Percentiles rank a stretch among this genome's conserved stretches.
These are phyloP conservation scores for Drosophila merina DNA, from an alignment of 2,888 invertebrate species.

Conservation along the genomic window DNA sequence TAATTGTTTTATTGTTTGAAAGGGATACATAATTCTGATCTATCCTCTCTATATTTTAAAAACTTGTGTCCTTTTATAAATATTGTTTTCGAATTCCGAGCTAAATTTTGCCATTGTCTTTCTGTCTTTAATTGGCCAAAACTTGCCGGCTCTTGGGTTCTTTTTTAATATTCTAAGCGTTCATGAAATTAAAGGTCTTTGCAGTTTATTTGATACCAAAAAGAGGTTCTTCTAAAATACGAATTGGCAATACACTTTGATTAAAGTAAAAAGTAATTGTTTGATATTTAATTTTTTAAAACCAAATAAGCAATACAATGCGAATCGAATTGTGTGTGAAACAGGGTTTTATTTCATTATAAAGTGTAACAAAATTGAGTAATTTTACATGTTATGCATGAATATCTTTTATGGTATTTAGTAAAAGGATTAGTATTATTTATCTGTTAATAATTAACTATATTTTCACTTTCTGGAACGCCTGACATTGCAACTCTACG, in stretches of 20 bases:
- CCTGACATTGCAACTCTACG: background rate
- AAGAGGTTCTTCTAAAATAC: background rate
- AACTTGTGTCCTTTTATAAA: constrained; percentile 25
- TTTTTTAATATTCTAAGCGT: constrained; percentile 7
- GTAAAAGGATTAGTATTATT: too few species aligned
- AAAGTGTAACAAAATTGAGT: background rate
- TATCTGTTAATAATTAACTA: background rate
- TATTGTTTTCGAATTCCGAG: background rate
- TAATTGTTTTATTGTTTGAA: too few species aligned
- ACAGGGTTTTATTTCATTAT: background rate
- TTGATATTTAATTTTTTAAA: background rate
- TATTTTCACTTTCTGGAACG: background rate
- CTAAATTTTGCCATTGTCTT: constrained; percentile 22
- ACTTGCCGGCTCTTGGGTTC: constrained; percentile 14
- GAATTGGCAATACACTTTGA: background rate
- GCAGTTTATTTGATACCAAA: constrained; percentile 17
- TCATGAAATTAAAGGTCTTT: constrained; percentile 37
- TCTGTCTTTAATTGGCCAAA: constrained; percentile 23
- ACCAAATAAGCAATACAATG: background rate
- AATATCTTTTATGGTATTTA: background rate
- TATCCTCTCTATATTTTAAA: background rate
- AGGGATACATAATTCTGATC: too few species aligned
- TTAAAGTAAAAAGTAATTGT: background rate
- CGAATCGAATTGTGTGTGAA: background rate
- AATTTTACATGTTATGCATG: background rate